Evolutionary conservation across 2,797 vertebrate genomes (phyloP).

Genomic region (Muraenolepis orangiensis): DNA sequence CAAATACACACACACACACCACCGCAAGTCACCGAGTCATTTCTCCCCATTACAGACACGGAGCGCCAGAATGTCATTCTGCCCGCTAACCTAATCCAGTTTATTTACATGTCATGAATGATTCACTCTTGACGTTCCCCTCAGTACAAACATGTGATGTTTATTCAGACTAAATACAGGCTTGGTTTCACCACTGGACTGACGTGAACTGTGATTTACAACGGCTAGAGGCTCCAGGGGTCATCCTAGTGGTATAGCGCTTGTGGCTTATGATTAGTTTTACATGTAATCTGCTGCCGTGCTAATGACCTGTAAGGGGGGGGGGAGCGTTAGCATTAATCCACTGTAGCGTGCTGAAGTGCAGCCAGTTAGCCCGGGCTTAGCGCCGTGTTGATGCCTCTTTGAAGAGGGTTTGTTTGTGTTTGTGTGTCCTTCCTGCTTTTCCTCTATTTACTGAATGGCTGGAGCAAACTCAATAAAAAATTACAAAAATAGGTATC

Average conservation of each 20-base stretch:
- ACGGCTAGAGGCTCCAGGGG: not conserved
- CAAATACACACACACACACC: not conserved
- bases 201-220: constrained; percentile 32
- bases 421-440: not conserved
- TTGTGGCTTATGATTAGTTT: constrained; percentile 1
- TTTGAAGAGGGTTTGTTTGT: constrained; percentile 42
- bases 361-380: constrained; percentile 38
- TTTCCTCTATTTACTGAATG: not conserved
- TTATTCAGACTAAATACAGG: constrained; percentile 29
- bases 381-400: constrained; percentile 17
- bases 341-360: constrained; percentile 37
- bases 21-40: not conserved
- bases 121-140: not conserved
- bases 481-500: not conserved
- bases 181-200: constrained; percentile 19
- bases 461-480: not conserved
- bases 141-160: constrained; percentile 10
- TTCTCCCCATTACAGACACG: not conserved
- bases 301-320: constrained; percentile 30
- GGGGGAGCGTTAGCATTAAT: constrained; percentile 11
- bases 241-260: not conserved
- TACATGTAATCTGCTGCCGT: constrained; percentile 3
- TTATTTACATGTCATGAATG: constrained; percentile 4
- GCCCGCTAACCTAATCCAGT: not conserved
- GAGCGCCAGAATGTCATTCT: not conserved